phyloP scores from a whole-genome alignment of 1,140 invertebrate species.

The Drepana arcuata region DNA sequence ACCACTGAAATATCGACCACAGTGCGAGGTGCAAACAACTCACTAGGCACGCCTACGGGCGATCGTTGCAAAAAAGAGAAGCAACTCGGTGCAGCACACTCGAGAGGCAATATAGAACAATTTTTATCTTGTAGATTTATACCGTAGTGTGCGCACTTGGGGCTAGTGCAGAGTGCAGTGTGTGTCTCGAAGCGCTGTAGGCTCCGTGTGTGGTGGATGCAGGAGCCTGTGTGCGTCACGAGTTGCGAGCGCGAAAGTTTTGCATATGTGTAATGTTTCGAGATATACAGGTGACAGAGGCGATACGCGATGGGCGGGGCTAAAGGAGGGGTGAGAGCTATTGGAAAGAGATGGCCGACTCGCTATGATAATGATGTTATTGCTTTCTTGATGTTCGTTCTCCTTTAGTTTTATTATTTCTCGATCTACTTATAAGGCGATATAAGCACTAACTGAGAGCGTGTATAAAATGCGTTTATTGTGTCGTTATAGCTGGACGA shows the following conservation, averaged over 20 bases:
- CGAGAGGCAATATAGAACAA: conserved; percentile 55
- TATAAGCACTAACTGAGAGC: conserved; percentile 67
- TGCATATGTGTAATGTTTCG: conserved; percentile 71
- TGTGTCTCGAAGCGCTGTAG: not conserved
- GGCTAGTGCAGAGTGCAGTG: conserved; percentile 3
- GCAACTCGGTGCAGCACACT: conserved; percentile 31
- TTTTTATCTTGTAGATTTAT: conserved; percentile 70
- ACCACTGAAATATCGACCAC: conserved; percentile 64
- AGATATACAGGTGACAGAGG: conserved; percentile 68
- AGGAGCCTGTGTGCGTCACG: conserved; percentile 33
- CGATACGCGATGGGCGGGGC: conserved; percentile 65
- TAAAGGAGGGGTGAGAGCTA: conserved; percentile 60
- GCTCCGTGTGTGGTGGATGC: not conserved
- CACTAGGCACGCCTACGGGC: conserved; percentile 62
- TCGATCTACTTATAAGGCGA: conserved; percentile 70
- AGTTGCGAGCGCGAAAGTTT: conserved; percentile 63
- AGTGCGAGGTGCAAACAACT: conserved; percentile 66
- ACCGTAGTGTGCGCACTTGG: conserved; percentile 15
- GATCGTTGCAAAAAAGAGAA: conserved; percentile 51
- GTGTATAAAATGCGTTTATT: conserved; percentile 66
- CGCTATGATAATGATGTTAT: conserved; percentile 72
- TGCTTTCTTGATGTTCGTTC: conserved; percentile 68
- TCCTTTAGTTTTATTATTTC: conserved; percentile 70
- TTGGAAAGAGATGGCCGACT: conserved; percentile 67
- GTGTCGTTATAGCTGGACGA: conserved; percentile 45